Conservation (phyloP, 2,888 invertebrate genomes). For the Cosmopolites sordidus region DNA sequence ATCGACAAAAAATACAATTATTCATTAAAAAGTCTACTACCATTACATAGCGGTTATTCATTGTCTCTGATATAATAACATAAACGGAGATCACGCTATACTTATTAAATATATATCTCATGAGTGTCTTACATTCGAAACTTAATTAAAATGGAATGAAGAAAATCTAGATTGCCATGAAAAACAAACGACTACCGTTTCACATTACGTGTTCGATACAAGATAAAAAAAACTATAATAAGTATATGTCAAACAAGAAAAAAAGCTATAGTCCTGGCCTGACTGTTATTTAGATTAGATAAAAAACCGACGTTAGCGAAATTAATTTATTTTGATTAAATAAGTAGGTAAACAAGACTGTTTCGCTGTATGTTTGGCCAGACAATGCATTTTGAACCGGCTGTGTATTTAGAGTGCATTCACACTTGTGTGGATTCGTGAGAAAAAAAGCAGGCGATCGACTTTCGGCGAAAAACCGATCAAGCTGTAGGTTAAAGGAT, state of each 20-base stretch:
- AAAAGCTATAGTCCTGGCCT: background rate
- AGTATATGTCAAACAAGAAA: background rate
- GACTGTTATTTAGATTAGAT: slow-evolving; percentile 1
- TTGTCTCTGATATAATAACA: too few species aligned
- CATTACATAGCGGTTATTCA: too few species aligned
- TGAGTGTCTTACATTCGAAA: too few species aligned
- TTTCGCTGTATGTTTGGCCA: background rate
- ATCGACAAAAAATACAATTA: too few species aligned
- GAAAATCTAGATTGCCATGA: slow-evolving; percentile 2
- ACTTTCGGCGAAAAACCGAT: background rate
- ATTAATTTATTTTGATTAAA: background rate
- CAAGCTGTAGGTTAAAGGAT: slow-evolving; percentile 13
- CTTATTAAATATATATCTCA: too few species aligned
- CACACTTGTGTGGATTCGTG: slow-evolving; percentile 5
- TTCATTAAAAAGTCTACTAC: too few species aligned
- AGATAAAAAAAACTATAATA: background rate
- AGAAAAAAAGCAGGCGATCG: slow-evolving; percentile 7
- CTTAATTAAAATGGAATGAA: background rate
- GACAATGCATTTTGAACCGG: background rate
- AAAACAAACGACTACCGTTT: background rate
- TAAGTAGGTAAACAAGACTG: background rate
- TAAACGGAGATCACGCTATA: too few species aligned
- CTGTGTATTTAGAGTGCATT: slow-evolving; percentile 13
- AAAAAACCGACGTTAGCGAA: background rate
- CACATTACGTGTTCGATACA: background rate